Base-by-base conservation (phyloP, 2,888 invertebrate species). In the Philereme transversata region DNA sequence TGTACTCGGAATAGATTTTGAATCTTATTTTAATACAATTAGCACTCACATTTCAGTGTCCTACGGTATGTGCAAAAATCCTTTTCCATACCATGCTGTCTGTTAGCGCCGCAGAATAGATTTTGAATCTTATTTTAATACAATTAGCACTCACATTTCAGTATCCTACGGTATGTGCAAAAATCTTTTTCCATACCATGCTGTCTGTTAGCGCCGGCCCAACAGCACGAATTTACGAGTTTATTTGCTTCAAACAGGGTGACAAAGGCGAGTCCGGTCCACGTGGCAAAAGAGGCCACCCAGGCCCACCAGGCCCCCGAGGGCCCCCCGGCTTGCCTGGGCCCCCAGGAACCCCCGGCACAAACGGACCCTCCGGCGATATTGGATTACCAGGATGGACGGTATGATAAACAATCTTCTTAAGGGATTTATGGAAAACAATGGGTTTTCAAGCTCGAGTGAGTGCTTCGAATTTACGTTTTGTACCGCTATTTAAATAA, bases 331-430 rank as follows among this genome's bases (percentile, higher is more conserved):
- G 95, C 36, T 92, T 94, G 4, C 94, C 94, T 5, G 96, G 96
- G 11, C 95, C 95, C 8, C 94, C 95, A 36, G 97, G 97, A 38
- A 94, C 94, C 35, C 93, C 95, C 0, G 95, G 96, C 36, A 94
- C 93, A 63, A 93, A 95, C 50, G 96, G 96, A 52, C 87, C 90
- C 60, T 93, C 94, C 45, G 96, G 97, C 55, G 96, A 97, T 81
- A 95, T 96, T 73, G 96, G 96, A 61, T 86, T 95, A 65, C 96
- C 96, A 8, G 97, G 97, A 94, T 95, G 95, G 97, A 96, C 94
- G 93, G 94, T 93, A 73, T 83, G 82, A 68, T 69, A 65, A 64
- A 68, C 64, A 68, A 68, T 64, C 38, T 65, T 60, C 51, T 62
- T 57, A 50, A 45, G 45, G 60, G 64, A 67, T 62, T 67, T 65